phyloP scores from a whole-genome alignment of 2,797 vertebrate genomes.

The Paratrypauchen microcephalus region DNA sequence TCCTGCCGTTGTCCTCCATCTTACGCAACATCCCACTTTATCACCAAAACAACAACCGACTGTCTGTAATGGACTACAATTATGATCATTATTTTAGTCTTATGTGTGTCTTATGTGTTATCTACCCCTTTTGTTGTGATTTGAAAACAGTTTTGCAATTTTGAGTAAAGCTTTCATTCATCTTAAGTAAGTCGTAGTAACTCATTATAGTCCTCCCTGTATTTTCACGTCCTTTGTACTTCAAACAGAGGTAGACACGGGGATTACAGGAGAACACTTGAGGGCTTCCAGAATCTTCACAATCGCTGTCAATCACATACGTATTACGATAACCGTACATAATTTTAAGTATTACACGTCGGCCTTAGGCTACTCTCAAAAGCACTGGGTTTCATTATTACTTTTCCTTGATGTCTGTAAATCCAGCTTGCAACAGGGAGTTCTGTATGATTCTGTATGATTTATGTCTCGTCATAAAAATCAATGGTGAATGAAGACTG shows the following conservation, averaged over 20 bases:
- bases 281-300: slow-evolving; percentile 42
- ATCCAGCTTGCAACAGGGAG: not conserved
- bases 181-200: slow-evolving; percentile 12
- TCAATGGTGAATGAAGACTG: not conserved
- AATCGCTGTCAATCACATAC: slow-evolving; percentile 65
- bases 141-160: slow-evolving; percentile 2
- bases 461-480: slow-evolving; percentile 9
- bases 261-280: slow-evolving; percentile 56
- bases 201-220: slow-evolving; percentile 8
- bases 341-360: slow-evolving; percentile 50
- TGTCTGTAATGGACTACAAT: not conserved
- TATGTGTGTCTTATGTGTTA: not conserved
- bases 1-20: too few species aligned
- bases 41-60: not conserved
- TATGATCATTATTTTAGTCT: not conserved
- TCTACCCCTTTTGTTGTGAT: not conserved
- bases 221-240: slow-evolving; percentile 5
- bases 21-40: too few species aligned
- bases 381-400: slow-evolving; percentile 31
- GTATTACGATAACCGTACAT: slow-evolving; percentile 57
- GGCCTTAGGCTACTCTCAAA: slow-evolving; percentile 47
- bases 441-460: not conserved
- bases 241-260: slow-evolving; percentile 37
- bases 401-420: slow-evolving; percentile 6
- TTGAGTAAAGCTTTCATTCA: slow-evolving; percentile 1